Evolutionary conservation across 2,797 vertebrate species (phyloP), one percentile per base, ranked within the genome.

Genomic region (Stomatorhinus walkeri): DNA sequence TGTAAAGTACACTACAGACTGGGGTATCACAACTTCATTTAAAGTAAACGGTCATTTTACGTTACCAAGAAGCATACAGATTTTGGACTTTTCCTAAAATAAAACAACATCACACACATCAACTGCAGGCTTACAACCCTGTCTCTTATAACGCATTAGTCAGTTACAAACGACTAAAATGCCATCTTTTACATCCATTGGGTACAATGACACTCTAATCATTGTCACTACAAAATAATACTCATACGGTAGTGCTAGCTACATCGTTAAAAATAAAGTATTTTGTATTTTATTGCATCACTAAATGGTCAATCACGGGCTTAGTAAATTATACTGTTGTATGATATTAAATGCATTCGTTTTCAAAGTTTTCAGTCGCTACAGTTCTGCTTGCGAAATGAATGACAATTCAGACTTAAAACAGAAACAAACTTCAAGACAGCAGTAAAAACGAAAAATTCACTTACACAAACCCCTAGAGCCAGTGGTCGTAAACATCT

Each of bases 381-480:
- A 52, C 12, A 52, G 48, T 85, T 49, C 24, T 28, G 22, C 24
- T 52, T 48, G 22, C 28, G 12, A 54, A 56, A 36, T 87, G 85
- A 96, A 96, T 95, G 94, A 94, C 93, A 93, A 89, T n/a, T 79
- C 61, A 36, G 48, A 89, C 91, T 91, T 92, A 14, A 49, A n/a
- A 68, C 59, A 92, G 88, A 87, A 14, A 0, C 7, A 3, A 87
- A 16, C 85, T 52, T 72, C 46, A n/a, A 88, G 89, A 22, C 22
- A 83, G 32, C 43, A 22, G 24, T 7, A 87, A 48, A 61, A 87
- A 28, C 16, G 88, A 36, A 3, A 61, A 1, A 52, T 83, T 22
- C 81, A 96, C 96, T 95, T 92, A 96, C 96, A 96, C 19, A 96
- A 93, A 90, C 96, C 95, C 89, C 95, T 93, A 2, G 96, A 96